Conservation (phyloP, 2,797 vertebrate species). For the Mormyrops attenuatus region DNA sequence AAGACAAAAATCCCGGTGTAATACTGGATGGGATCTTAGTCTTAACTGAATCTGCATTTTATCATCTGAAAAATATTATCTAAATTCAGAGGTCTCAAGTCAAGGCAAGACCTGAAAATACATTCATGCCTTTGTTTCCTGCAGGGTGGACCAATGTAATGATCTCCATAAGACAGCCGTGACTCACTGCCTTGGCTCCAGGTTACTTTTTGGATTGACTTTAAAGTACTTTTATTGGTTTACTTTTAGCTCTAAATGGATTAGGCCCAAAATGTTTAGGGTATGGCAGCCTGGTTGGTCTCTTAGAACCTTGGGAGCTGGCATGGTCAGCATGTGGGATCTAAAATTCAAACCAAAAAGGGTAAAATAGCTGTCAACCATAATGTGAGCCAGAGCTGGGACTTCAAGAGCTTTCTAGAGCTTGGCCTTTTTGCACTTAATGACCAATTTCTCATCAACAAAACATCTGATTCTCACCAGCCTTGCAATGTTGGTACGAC, state of each 20-base stretch:
- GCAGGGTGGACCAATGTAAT: not conserved
- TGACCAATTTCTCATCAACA: not conserved
- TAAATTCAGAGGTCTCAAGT: not conserved
- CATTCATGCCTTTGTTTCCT: not conserved
- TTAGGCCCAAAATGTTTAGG: not conserved
- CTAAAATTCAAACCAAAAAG: not conserved
- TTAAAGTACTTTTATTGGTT: not conserved
- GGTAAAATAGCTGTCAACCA: not conserved
- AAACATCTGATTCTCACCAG: not conserved
- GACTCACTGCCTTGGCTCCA: not conserved
- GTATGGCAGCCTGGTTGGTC: not conserved
- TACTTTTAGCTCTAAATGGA: not conserved
- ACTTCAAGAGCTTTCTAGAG: not conserved
- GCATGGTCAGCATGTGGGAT: not conserved
- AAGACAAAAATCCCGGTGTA: not conserved
- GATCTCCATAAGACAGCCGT: not conserved
- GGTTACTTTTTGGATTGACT: not conserved
- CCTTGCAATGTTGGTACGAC: not conserved
- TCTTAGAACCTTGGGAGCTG: not conserved
- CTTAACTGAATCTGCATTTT: not conserved
- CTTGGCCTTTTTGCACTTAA: not conserved
- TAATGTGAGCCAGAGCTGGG: not conserved
- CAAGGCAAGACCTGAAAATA: not conserved
- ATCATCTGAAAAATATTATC: not conserved
- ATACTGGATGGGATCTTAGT: not conserved